These are phyloP conservation scores for Sternarchorhynchus goeldii DNA, from an alignment of 2,797 vertebrate species.

Conservation along the genomic window DNA sequence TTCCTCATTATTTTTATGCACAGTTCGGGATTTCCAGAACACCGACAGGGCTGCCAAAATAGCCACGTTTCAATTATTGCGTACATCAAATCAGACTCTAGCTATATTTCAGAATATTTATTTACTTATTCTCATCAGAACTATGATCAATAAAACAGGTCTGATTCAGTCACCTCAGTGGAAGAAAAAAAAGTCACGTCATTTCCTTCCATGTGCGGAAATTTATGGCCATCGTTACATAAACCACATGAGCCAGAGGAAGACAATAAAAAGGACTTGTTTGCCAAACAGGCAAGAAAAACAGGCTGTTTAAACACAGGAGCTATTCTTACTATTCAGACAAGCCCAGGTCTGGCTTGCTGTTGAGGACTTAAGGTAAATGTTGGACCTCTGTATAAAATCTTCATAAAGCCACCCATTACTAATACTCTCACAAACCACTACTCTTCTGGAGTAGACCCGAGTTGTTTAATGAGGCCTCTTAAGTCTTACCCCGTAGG, in stretches of 20 bases:
- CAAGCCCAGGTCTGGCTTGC: conserved; percentile 14
- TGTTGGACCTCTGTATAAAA: background rate
- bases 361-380: conserved; percentile 5
- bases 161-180: conserved; percentile 36
- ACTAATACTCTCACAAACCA: background rate
- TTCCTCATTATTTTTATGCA: background rate
- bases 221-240: conserved; percentile 39
- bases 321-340: background rate
- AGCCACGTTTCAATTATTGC: background rate
- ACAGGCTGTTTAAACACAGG: conserved; percentile 17
- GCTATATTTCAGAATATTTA: conserved; percentile 2
- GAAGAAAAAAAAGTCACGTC: conserved; percentile 29
- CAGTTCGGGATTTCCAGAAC: background rate
- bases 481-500: conserved; percentile 84
- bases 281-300: conserved; percentile 15
- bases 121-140: conserved; percentile 16
- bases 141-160: conserved; percentile 29
- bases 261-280: conserved; percentile 1
- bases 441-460: background rate
- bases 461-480: background rate
- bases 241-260: conserved; percentile 19
- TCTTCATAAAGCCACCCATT: no score
- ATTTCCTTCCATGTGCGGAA: conserved; percentile 35
- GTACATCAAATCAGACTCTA: conserved; percentile 18
- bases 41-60: background rate